Evolutionary conservation across 2,113 vertebrate genomes (phyloP), one percentile per base, ranked within the genome.

Genomic region (Notothenia rossii): DNA sequence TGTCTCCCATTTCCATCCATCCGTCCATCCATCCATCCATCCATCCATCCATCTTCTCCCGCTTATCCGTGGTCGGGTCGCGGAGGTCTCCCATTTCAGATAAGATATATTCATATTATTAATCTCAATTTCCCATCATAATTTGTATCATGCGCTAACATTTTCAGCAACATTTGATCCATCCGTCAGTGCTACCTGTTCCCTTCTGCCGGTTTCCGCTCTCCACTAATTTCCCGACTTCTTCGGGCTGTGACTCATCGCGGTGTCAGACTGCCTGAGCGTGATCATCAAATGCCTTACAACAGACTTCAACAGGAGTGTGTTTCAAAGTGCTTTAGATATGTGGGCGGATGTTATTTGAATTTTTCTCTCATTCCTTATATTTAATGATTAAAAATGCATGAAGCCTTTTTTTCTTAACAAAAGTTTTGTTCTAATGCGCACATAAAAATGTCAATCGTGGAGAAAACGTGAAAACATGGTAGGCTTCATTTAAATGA

Each of bases 311-410:
- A 77, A 71, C 84, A n/a, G 56, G 74, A 89, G 79, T 81, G 79
- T 51, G n/a, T 86, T 90, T 89, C 89, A 90, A 89, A 90, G 88
- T 61, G 12, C 78, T 72, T 75, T 33, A 74, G 40, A 72, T 83
- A 61, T 72, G 86, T 86, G 76, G 90, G 86, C 9, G 74, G 79
- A 81, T 80, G 89, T 22, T 33, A 51, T 77, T 86, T 82, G 68
- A 79, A 72, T 88, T 72, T 10, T 55, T 86, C 75, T 25, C 36
- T 58, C 59, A 40, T 7, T 53, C 73, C 69, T 68, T 72, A 15
- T 68, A 67, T 76, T 75, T 33, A 48, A 65, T 50, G 0, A 55
- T 36, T 65, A 63, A 80, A 79, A 79, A 78, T 69, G 60, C 45
- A 61, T 29, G 13, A 77, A 25, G 36, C 13, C 10, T 67, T 48